phyloP scores from a whole-genome alignment of 2,888 invertebrate genomes.

The Drosophila gaucha region DNA sequence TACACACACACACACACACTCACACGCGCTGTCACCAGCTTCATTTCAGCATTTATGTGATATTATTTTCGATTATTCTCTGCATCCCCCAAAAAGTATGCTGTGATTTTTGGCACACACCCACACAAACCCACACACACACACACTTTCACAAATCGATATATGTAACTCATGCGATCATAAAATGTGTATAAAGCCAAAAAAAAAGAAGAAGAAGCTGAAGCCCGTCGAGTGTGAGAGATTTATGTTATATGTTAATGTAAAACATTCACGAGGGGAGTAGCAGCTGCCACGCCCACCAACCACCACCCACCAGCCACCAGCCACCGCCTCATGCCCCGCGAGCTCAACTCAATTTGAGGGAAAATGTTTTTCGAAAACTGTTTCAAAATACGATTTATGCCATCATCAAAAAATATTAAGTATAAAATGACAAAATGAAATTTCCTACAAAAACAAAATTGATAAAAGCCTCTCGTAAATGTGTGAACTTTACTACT shows the following conservation, averaged over 20 bases:
- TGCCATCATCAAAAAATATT: constrained; percentile 34
- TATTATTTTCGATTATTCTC: constrained; percentile 63
- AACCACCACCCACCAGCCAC: neutral
- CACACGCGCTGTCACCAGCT: constrained; percentile 16
- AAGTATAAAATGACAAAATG: constrained; percentile 37
- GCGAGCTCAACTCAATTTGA: constrained; percentile 46
- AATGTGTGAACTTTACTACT: neutral
- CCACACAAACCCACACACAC: constrained; percentile 17
- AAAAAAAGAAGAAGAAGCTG: neutral
- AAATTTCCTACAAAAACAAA: constrained; percentile 32
- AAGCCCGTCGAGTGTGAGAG: constrained; percentile 26
- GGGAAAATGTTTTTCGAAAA: constrained; percentile 17
- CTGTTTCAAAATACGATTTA: constrained; percentile 56
- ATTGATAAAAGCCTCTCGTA: constrained; percentile 13
- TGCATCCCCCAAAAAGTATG: constrained; percentile 25
- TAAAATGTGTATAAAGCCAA: constrained; percentile 48
- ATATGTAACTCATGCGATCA: constrained; percentile 46
- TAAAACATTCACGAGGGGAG: constrained; percentile 12
- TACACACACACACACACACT: constrained; percentile 13
- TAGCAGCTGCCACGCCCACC: neutral
- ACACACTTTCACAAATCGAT: constrained; percentile 38
- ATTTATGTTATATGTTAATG: constrained; percentile 57
- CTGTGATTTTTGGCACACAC: constrained; percentile 46
- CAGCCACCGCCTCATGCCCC: neutral
- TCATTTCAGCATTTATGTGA: constrained; percentile 51